phyloP scores from a whole-genome alignment of 2,888 invertebrate species.

The Agrypnus murinus region DNA sequence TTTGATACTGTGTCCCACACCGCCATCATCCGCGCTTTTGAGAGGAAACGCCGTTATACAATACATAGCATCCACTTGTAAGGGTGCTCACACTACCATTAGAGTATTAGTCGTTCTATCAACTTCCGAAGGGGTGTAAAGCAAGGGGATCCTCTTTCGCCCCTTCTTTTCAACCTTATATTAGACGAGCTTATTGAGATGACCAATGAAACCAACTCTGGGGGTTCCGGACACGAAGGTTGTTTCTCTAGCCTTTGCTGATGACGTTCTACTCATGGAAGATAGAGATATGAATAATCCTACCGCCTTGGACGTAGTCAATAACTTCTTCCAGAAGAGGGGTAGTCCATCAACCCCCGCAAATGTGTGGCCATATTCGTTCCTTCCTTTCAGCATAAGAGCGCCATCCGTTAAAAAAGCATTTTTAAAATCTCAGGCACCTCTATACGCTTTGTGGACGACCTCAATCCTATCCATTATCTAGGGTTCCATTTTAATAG shows the following conservation, averaged over 20 bases:
- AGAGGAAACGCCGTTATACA: constrained; percentile 60
- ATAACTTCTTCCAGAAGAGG: constrained; percentile 44
- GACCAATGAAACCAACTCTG: constrained; percentile 39
- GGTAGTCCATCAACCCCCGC: constrained; percentile 54
- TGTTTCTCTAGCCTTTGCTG: constrained; percentile 65
- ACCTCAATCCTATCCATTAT: constrained; percentile 49
- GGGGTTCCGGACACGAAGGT: constrained; percentile 46
- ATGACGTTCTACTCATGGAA: constrained; percentile 64
- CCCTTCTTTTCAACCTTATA: constrained; percentile 58
- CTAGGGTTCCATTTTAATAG: constrained; percentile 61
- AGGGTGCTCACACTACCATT: constrained; percentile 57
- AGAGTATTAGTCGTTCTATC: constrained; percentile 51
- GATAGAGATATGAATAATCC: constrained; percentile 62
- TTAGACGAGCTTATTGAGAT: constrained; percentile 57
- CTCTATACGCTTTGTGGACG: not conserved
- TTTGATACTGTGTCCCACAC: constrained; percentile 63
- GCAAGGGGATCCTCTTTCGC: constrained; percentile 67
- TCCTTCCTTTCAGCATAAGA: constrained; percentile 29
- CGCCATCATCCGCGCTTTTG: constrained; percentile 57
- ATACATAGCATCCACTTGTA: constrained; percentile 61
- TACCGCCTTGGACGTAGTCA: constrained; percentile 49
- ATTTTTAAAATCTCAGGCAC: constrained; percentile 20
- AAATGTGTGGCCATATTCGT: constrained; percentile 45
- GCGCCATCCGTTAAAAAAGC: constrained; percentile 24
- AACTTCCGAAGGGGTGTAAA: constrained; percentile 58